Conservation (phyloP, 2,888 invertebrate species). For the Argynnis bischoffii region DNA sequence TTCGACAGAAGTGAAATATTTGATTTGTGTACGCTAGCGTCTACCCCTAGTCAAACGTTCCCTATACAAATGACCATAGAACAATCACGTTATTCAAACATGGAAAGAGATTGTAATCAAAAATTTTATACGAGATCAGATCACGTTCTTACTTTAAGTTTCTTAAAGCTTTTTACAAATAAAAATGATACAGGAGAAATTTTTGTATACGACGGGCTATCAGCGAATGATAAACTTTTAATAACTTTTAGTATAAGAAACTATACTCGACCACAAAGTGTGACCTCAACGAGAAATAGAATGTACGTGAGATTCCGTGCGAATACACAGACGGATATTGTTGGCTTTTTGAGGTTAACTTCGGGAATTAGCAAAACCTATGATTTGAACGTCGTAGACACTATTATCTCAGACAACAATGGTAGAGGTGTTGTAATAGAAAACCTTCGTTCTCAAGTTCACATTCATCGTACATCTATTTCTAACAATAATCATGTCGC, state of each 20-base stretch:
- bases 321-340: slow-evolving; percentile 86
- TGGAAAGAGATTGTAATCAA: slow-evolving; percentile 88
- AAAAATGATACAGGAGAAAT: slow-evolving; percentile 88
- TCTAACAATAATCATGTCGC: slow-evolving; percentile 94
- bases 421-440: slow-evolving; percentile 97
- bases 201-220: slow-evolving; percentile 90
- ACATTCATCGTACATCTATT: slow-evolving; percentile 91
- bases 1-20: slow-evolving; percentile 89
- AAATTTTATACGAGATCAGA: slow-evolving; percentile 90
- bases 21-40: slow-evolving; percentile 93
- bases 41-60: slow-evolving; percentile 92
- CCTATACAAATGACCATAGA: slow-evolving; percentile 92
- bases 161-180: slow-evolving; percentile 90
- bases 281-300: slow-evolving; percentile 90
- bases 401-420: slow-evolving; percentile 92
- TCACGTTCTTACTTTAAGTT: slow-evolving; percentile 92
- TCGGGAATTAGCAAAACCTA: slow-evolving; percentile 90
- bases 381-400: slow-evolving; percentile 93
- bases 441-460: slow-evolving; percentile 94
- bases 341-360: slow-evolving; percentile 90
- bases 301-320: slow-evolving; percentile 91
- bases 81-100: slow-evolving; percentile 88
- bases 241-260: slow-evolving; percentile 89
- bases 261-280: slow-evolving; percentile 93
- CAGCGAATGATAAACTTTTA: slow-evolving; percentile 86